phyloP scores from a whole-genome alignment of 37 sponge, comb jelly and placozoan genomes.

The Bolinopsis microptera region DNA sequence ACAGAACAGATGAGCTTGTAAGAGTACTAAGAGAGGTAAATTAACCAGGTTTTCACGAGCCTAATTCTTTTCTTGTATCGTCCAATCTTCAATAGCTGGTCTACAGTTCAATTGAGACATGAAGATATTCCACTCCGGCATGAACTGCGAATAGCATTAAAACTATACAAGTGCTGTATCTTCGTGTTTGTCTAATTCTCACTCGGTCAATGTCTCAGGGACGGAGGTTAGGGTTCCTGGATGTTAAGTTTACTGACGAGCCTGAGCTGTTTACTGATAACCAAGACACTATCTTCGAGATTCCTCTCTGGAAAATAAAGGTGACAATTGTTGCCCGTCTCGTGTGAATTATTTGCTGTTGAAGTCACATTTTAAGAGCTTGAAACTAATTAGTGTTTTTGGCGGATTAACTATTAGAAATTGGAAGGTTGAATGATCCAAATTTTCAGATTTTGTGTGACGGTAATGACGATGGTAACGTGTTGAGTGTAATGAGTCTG shows the following conservation, averaged over 20 bases:
- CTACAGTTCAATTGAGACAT: too few relatives aligned
- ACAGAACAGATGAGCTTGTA: not conserved
- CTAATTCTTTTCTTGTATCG: too few relatives aligned
- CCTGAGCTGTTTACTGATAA: not conserved
- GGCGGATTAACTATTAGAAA: too few relatives aligned
- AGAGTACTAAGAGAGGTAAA: slow-evolving; percentile 7
- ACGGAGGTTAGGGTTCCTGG: not conserved
- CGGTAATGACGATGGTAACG: not conserved
- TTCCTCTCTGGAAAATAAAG: not conserved
- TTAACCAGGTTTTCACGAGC: too few relatives aligned
- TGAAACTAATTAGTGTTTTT: too few relatives aligned
- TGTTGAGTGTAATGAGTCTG: not conserved
- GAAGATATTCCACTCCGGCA: too few relatives aligned
- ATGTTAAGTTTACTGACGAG: not conserved
- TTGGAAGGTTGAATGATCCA: too few relatives aligned
- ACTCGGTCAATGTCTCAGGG: slow-evolving; percentile 14
- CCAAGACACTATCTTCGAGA: not conserved
- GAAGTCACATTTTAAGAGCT: too few relatives aligned
- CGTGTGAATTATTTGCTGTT: not conserved
- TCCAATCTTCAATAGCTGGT: too few relatives aligned
- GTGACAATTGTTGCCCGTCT: not conserved
- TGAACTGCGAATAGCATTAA: too few relatives aligned
- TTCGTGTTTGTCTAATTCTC: too few relatives aligned
- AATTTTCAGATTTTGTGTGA: slow-evolving; percentile 10
- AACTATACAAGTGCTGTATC: too few relatives aligned